Percentiles rank a stretch among this genome's conserved stretches.
Evolutionary conservation across 2,888 invertebrate species (phyloP).

Genomic region (Odontomyia ornata): DNA sequence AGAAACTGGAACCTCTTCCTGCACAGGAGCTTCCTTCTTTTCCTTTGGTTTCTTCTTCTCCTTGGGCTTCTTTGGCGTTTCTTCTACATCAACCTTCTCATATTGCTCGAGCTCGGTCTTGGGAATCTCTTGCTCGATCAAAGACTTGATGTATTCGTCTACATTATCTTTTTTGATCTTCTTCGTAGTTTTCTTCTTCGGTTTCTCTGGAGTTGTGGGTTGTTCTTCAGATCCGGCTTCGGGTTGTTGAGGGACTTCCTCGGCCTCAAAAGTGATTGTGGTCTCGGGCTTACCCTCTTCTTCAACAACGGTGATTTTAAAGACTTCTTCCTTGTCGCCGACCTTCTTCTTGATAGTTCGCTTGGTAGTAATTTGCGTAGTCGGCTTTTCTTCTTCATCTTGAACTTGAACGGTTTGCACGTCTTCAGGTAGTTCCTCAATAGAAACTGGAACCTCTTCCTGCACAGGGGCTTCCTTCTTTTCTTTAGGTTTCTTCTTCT

Average conservation of each 20-base stretch:
- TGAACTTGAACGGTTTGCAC: slow-evolving; percentile 37
- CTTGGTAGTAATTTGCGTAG: slow-evolving; percentile 59
- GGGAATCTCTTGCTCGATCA: slow-evolving; percentile 63
- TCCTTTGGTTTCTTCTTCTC: slow-evolving; percentile 51
- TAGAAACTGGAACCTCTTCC: slow-evolving; percentile 48
- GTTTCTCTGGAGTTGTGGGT: slow-evolving; percentile 52
- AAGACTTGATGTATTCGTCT: slow-evolving; percentile 62
- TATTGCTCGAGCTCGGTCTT: slow-evolving; percentile 63
- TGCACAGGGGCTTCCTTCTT: slow-evolving; percentile 50
- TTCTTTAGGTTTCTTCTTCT: slow-evolving; percentile 51
- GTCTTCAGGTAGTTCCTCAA: slow-evolving; percentile 58
- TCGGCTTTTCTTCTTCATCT: slow-evolving; percentile 56
- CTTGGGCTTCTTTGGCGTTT: slow-evolving; percentile 12
- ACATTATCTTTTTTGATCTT: slow-evolving; percentile 60
- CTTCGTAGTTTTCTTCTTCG: slow-evolving; percentile 55
- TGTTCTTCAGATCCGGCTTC: slow-evolving; percentile 52
- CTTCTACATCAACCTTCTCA: slow-evolving; percentile 57
- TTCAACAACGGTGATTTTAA: slow-evolving; percentile 62
- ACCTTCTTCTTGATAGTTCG: slow-evolving; percentile 59
- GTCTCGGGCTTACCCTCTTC: slow-evolving; percentile 63
- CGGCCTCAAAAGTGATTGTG: slow-evolving; percentile 62
- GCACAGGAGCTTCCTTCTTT: slow-evolving; percentile 39
- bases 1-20: slow-evolving; percentile 25
- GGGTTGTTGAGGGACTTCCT: slow-evolving; percentile 59
- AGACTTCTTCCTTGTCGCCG: slow-evolving; percentile 56